A percentile compares a stretch with the other conserved stretches of the same genome.
phyloP scores from a whole-genome alignment of 2,113 vertebrate genomes.

The Dendropsophus ebraccatus region DNA sequence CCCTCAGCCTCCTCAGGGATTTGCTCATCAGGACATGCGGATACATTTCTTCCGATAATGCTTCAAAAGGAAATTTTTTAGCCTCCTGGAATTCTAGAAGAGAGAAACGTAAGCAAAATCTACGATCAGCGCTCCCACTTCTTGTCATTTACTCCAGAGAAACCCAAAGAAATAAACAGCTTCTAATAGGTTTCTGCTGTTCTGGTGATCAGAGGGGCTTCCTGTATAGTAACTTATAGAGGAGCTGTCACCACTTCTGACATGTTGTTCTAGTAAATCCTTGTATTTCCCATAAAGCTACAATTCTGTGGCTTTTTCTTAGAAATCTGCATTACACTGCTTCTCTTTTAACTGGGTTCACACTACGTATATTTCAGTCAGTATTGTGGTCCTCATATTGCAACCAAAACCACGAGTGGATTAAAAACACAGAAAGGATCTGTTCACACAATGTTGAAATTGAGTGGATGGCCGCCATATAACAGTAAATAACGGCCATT shows the following conservation, averaged over 20 bases:
- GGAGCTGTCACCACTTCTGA: too few relatives aligned
- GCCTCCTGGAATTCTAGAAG: background rate
- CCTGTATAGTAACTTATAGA: background rate
- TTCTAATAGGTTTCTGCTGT: background rate
- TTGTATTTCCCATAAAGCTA: too few relatives aligned
- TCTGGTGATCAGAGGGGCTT: background rate
- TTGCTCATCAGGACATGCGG: background rate
- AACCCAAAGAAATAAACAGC: background rate
- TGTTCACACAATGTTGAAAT: too few relatives aligned
- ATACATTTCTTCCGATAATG: background rate
- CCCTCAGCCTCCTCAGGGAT: background rate
- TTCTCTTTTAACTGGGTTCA: too few relatives aligned
- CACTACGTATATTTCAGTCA: too few relatives aligned
- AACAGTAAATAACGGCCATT: too few relatives aligned
- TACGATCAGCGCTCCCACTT: background rate
- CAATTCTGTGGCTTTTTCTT: background rate
- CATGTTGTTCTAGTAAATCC: too few relatives aligned
- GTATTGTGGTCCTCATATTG: too few relatives aligned
- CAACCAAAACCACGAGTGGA: too few relatives aligned
- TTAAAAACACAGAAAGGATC: too few relatives aligned
- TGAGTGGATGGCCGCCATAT: too few relatives aligned
- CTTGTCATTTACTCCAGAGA: background rate
- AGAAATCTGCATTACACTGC: too few relatives aligned
- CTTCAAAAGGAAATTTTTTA: background rate
- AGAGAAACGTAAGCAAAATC: background rate